Conservation (phyloP, 2,797 vertebrate species). For the Premnoplex brunnescens region DNA sequence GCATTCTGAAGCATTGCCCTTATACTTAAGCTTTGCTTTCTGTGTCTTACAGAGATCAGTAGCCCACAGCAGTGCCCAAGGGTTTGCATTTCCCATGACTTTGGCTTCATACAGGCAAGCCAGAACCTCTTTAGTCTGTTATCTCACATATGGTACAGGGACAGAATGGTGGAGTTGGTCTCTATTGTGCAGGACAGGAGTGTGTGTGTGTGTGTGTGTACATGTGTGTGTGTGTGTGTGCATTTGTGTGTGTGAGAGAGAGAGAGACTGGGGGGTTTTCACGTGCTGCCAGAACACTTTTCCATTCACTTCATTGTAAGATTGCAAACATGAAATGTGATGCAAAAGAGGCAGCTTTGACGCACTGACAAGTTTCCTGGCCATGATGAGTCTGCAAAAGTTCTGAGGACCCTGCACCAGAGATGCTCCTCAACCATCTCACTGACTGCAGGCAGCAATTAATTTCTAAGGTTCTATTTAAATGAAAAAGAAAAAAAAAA, state of each 20-base stretch:
- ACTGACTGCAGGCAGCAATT: not conserved
- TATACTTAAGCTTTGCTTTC: not conserved
- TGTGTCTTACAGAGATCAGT: not conserved
- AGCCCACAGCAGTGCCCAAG: accelerated
- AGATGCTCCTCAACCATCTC: accelerated
- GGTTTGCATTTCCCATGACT: not conserved
- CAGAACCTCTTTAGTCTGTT: not conserved
- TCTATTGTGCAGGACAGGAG: not conserved
- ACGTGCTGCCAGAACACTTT: not conserved
- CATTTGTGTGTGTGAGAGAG: no score
- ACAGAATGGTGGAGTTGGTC: not conserved
- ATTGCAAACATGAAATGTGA: not conserved
- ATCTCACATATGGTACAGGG: not conserved
- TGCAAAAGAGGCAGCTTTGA: not conserved
- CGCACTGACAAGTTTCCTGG: not conserved
- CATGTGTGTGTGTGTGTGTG: no score
- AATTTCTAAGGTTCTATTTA: not conserved
- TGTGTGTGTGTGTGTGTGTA: no score
- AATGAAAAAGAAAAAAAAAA: not conserved
- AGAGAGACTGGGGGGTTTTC: not conserved
- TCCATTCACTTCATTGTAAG: not conserved
- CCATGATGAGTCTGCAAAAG: not conserved
- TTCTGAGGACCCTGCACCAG: not conserved
- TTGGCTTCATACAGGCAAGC: not conserved
- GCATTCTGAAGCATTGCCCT: not conserved